Base-by-base conservation (phyloP, 2,113 vertebrate species). In the Suricata suricatta region DNA sequence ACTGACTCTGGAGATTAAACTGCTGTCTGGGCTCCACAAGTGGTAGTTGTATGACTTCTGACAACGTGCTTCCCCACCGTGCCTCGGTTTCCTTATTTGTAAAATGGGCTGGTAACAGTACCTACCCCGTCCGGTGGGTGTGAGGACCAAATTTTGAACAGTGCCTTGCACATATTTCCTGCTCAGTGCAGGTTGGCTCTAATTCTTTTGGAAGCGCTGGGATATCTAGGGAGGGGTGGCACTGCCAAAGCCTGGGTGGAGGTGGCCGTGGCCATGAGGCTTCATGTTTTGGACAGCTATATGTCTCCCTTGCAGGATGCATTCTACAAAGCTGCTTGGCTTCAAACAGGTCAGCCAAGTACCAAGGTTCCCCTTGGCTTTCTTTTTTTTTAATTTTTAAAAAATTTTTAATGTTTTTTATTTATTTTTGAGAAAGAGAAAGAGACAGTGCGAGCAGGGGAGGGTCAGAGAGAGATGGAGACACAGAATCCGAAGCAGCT, bases 241-340 rank as follows among this genome's bases (percentile, higher is more conserved):
- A 3, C 7, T 3, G 16, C 47, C 1, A 2, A 38, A 15, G 71
- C 27, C 10, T 3, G 0, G 50, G 15, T 7, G 19, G n/a, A 14
- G 44, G 0, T 7, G 12, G 84, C 9, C 16, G 3, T 17, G 41
- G 2, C 72, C 31, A 1, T 1, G 50, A 25, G 23, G 17, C 79
- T 14, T 21, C 13, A 19, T 5, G 79, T 64, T 63, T 69, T 11
- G 72, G 52, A 64, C n/a, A 82, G 4, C 27, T 5, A 0, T 1
- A 1, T 44, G 17, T 31, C 41, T 89, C n/a, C 21, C 16, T 0
- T 1, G n/a, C 4, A 5, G 80, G 54, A 47, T 23, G 17, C 25
- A 35, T 38, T 84, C n/a, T 83, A 25, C 25, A 91, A 64, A 44
- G 13, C 23, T 1, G 6, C 47, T 72, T n/a, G 41, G 69, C 66